Percentiles rank a stretch among this genome's conserved stretches.
These are phyloP conservation scores for Sinelater perroti DNA, from an alignment of 2,888 invertebrate species.

Conservation along the genomic window DNA sequence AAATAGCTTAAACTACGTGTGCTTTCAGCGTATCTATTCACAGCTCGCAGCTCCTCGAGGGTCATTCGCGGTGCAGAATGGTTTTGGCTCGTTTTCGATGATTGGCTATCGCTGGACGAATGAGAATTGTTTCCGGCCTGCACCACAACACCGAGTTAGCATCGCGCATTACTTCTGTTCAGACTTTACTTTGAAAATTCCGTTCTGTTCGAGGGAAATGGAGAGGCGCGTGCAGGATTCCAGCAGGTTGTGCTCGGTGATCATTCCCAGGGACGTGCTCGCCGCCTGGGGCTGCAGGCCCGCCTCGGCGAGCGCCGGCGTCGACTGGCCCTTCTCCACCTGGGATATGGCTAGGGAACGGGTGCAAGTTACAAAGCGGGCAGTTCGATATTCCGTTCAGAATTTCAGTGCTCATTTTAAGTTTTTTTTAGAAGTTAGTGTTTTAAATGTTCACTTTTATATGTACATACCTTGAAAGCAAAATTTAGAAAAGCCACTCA, in stretches of 20 bases:
- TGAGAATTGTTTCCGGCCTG: constrained; percentile 35
- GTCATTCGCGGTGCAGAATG: constrained; percentile 79
- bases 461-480: neutral
- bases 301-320: constrained; percentile 81
- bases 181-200: constrained; percentile 71
- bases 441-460: neutral
- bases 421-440: neutral
- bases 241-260: constrained; percentile 85
- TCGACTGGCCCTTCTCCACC: constrained; percentile 90
- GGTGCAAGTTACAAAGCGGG: too few relatives aligned
- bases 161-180: neutral
- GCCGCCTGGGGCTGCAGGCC: constrained; percentile 66
- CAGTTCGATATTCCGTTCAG: too few relatives aligned
- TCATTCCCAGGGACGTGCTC: constrained; percentile 78
- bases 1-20: constrained; percentile 90
- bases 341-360: constrained; percentile 65
- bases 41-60: constrained; percentile 82
- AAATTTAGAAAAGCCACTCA: constrained; percentile 9
- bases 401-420: neutral
- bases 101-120: constrained; percentile 77
- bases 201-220: constrained; percentile 86
- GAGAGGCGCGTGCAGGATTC: constrained; percentile 88
- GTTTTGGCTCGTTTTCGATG: constrained; percentile 67
- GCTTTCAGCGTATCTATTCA: constrained; percentile 91
- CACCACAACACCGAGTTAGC: too few relatives aligned